A percentile compares a stretch with the other conserved stretches of the same genome.
phyloP scores from a whole-genome alignment of 2,888 invertebrate species.

The Strigamia maritima region DNA sequence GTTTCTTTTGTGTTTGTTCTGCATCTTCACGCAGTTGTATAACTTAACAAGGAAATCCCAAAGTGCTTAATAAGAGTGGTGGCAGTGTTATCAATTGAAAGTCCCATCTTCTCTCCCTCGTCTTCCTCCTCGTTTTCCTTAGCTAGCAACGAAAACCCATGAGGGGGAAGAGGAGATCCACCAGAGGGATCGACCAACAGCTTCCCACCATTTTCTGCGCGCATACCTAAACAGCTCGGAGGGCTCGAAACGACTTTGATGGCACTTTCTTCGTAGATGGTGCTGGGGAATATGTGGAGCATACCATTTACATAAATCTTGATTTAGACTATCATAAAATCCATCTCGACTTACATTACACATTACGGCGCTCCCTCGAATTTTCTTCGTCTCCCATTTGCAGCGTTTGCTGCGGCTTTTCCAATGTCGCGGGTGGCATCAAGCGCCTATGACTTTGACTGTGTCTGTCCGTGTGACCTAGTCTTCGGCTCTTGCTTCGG shows the following conservation, averaged over 20 bases:
- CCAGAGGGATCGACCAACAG: slow-evolving; percentile 15
- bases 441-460: background rate
- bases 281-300: slow-evolving; percentile 23
- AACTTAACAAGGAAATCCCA: background rate
- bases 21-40: background rate
- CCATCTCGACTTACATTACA: slow-evolving; percentile 23
- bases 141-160: background rate
- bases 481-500: background rate
- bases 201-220: slow-evolving; percentile 23
- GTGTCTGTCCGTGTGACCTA: background rate
- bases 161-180: slow-evolving; percentile 23
- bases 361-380: background rate
- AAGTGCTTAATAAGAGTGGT: slow-evolving; percentile 16
- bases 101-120: background rate
- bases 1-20: background rate
- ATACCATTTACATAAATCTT: slow-evolving; percentile 28
- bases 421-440: background rate
- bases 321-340: slow-evolving; percentile 26
- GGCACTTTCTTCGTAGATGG: slow-evolving; percentile 17
- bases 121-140: background rate
- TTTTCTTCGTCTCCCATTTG: slow-evolving; percentile 14
- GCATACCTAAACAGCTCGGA: slow-evolving; percentile 24
- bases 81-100: slow-evolving; percentile 25
- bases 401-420: background rate
- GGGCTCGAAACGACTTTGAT: slow-evolving; percentile 24